Evolutionary conservation across 2,888 invertebrate species (phyloP), one percentile per base, ranked within the genome.

Genomic region (Xestia sexstrigata): DNA sequence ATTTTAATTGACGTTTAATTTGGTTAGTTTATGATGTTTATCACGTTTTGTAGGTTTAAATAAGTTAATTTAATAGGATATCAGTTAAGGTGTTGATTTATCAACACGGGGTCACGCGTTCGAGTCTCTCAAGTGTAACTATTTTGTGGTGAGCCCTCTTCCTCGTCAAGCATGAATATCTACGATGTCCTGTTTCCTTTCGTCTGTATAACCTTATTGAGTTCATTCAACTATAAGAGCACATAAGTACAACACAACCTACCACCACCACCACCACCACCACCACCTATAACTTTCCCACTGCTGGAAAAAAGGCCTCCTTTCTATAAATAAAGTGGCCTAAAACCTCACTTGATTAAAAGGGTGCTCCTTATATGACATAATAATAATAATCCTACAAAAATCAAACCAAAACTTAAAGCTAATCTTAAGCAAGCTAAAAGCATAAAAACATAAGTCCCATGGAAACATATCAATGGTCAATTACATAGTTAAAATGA

Each of bases 401-500:
- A 52, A 49, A 49, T 49, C 23, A 55, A 55, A 55, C 11, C n/a
- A 55, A 55, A 55, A 55, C 55, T 55, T 13, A n/a, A 55, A 55
- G 15, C 26, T 26, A 55, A 13, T 42, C 6, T 13, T 55, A 6
- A n/a, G 4, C 13, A 26, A 55, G 2, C 4, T 52, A 11, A 47
- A 0, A 20, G 20, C 39, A 35, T 26, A 8, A 45, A 74, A 58
- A 35, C 13, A 15, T 13, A 72, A 20, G n/a, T 45, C 30, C 3
- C 45, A 73, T 45, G 35, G 26, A 74, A 65, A 65, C 42, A 65
- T 65, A 65, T 42, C 42, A 42, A 17, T 42, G 65, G 42, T 65
- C 74, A 47, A 58, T 58, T 47, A n/a, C 20, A 39, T 58, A 73
- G 76, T 63, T 47, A 45, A 63, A 76, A n/a, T 84, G 81, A 84